Conservation (phyloP, 2,113 vertebrate genomes). For the Pteropus alecto region DNA sequence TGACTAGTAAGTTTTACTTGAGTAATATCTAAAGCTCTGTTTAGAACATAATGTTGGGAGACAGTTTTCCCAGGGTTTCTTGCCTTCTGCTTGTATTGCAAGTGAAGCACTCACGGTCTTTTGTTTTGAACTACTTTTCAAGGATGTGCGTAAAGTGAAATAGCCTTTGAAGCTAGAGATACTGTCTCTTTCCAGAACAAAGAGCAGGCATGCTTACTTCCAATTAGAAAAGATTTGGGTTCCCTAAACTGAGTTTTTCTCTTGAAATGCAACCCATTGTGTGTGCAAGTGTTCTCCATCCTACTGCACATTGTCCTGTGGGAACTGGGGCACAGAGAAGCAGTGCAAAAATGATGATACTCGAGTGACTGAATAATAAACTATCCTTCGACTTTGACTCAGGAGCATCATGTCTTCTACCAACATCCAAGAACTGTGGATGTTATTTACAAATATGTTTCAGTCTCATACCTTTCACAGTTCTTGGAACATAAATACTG, state of each 20-base stretch:
- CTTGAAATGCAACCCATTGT: background rate
- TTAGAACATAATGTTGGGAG: background rate
- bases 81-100: background rate
- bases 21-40: background rate
- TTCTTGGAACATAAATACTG: background rate
- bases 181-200: background rate
- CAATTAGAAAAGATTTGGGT: background rate
- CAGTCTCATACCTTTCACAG: background rate
- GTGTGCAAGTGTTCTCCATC: background rate
- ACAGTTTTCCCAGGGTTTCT: background rate
- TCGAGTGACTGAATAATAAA: too few species aligned
- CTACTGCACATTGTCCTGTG: background rate
- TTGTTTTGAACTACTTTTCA: background rate
- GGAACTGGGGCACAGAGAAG: background rate
- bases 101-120: background rate
- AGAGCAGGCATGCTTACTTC: background rate
- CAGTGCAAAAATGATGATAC: background rate
- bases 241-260: background rate
- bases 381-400: too few species aligned
- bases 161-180: background rate
- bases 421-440: too few species aligned
- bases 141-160: background rate
- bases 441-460: background rate
- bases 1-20: background rate
- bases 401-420: too few species aligned